Evolutionary conservation across 2,888 invertebrate genomes (phyloP).

Genomic region (Dasysyrphus albostriatus): DNA sequence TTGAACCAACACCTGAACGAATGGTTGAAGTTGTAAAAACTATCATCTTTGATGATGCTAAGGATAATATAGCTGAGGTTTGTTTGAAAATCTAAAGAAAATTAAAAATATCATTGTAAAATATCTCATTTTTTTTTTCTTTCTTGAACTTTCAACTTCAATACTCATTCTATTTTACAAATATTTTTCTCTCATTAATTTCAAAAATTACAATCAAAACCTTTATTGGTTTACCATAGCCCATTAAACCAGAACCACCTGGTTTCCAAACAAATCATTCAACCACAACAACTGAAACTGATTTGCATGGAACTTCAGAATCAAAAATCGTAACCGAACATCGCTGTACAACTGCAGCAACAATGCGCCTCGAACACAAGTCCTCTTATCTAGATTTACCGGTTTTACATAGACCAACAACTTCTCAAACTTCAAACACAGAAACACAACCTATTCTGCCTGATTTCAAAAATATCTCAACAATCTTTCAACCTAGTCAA

Average conservation of each 20-base stretch:
- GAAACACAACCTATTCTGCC: slow-evolving; percentile 56
- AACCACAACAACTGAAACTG: slow-evolving; percentile 80
- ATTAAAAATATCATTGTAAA: slow-evolving; percentile 2
- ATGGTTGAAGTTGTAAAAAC: slow-evolving; percentile 89
- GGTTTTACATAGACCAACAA: slow-evolving; percentile 78
- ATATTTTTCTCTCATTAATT: slow-evolving; percentile 34
- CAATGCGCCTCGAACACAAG: slow-evolving; percentile 84
- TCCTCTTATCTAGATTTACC: slow-evolving; percentile 82
- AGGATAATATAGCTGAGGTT: slow-evolving; percentile 82
- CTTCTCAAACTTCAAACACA: slow-evolving; percentile 73
- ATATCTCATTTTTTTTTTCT: not conserved
- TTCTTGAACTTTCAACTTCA: not conserved
- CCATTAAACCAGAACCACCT: slow-evolving; percentile 79
- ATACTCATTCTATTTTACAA: not conserved
- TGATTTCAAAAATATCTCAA: slow-evolving; percentile 74
- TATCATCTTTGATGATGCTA: slow-evolving; percentile 86
- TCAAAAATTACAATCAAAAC: slow-evolving; percentile 27
- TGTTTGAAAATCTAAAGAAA: slow-evolving; percentile 57
- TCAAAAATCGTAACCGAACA: slow-evolving; percentile 84
- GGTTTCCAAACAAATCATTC: slow-evolving; percentile 81
- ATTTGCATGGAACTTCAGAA: slow-evolving; percentile 83
- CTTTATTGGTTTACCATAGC: slow-evolving; percentile 71
- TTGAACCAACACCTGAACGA: slow-evolving; percentile 88
- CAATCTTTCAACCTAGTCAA: slow-evolving; percentile 76
- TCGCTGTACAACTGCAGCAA: slow-evolving; percentile 84